Evolutionary conservation across 2,888 invertebrate genomes (phyloP).

Genomic region (Sarcophaga variegata): DNA sequence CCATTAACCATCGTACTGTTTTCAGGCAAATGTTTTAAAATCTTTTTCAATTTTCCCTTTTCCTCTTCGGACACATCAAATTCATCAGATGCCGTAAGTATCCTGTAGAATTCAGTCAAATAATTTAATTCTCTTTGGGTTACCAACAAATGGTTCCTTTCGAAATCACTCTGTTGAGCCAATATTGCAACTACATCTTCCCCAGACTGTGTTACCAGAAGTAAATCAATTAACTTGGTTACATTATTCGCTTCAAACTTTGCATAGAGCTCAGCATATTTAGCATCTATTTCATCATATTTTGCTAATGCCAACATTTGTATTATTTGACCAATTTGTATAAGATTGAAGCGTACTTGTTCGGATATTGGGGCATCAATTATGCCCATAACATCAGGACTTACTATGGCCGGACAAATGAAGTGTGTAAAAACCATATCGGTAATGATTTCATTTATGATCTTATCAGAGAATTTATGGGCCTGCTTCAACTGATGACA

Average conservation of each 20-base stretch:
- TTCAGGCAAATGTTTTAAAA: conserved; percentile 82
- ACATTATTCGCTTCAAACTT: conserved; percentile 91
- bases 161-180: conserved; percentile 83
- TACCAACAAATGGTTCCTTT: conserved; percentile 86
- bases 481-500: conserved; percentile 86
- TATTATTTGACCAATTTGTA: conserved; percentile 95
- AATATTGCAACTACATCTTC: conserved; percentile 81
- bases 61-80: conserved; percentile 80
- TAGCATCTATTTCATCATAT: conserved; percentile 90
- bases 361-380: conserved; percentile 96
- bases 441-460: conserved; percentile 88
- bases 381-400: conserved; percentile 97
- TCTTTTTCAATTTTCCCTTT: conserved; percentile 82
- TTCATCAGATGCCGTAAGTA: conserved; percentile 80
- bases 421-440: conserved; percentile 96
- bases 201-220: conserved; percentile 81
- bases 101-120: conserved; percentile 84
- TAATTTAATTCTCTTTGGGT: conserved; percentile 86
- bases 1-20: conserved; percentile 57
- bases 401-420: conserved; percentile 97
- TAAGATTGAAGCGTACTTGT: conserved; percentile 93
- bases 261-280: conserved; percentile 89
- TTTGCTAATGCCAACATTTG: conserved; percentile 94
- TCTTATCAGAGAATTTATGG: conserved; percentile 77
- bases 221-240: conserved; percentile 88